These are phyloP conservation scores for Agonopterix subpropinquella DNA, from an alignment of 2,888 invertebrate genomes.

Conservation along the genomic window DNA sequence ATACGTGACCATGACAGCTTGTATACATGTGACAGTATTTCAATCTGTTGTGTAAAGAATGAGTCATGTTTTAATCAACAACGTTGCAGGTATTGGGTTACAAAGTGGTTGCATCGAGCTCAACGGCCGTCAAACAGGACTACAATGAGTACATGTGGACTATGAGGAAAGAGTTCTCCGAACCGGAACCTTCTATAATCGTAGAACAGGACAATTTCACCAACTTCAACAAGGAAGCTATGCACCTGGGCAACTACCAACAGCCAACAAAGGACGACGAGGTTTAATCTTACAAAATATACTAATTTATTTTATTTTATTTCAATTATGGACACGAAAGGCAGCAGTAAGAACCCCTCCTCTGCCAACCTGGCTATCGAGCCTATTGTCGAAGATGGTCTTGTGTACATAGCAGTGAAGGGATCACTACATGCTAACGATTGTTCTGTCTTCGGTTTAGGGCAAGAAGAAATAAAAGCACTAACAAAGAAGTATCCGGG, in stretches of 20 bases:
- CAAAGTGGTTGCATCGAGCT: slow-evolving; percentile 91
- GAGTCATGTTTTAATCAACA: slow-evolving; percentile 1
- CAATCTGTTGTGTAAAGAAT: no score
- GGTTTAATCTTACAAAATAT: slow-evolving; percentile 37
- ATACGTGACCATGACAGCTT: no score
- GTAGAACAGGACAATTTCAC: slow-evolving; percentile 78
- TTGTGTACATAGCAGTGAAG: slow-evolving; percentile 85
- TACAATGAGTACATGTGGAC: slow-evolving; percentile 96
- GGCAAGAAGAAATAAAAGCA: slow-evolving; percentile 81
- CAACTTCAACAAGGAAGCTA: slow-evolving; percentile 77
- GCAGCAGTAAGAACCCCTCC: slow-evolving; percentile 39
- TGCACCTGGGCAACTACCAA: slow-evolving; percentile 60
- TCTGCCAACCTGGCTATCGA: slow-evolving; percentile 36
- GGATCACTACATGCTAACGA: slow-evolving; percentile 85
- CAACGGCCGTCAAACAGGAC: slow-evolving; percentile 89
- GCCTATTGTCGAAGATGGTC: slow-evolving; percentile 71
- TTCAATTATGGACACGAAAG: slow-evolving; percentile 57
- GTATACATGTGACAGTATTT: no score
- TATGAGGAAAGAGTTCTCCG: slow-evolving; percentile 91
- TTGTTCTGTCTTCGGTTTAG: slow-evolving; percentile 85
- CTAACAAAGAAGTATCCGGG: slow-evolving; percentile 81
- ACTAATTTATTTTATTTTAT: slow-evolving; percentile 14
- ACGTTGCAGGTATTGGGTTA: slow-evolving; percentile 84
- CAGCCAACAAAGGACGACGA: slow-evolving; percentile 65
- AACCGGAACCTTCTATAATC: slow-evolving; percentile 83